Evolutionary conservation across 2,888 invertebrate genomes (phyloP), one percentile per base, ranked within the genome.

Genomic region (Zele albiditarsus): DNA sequence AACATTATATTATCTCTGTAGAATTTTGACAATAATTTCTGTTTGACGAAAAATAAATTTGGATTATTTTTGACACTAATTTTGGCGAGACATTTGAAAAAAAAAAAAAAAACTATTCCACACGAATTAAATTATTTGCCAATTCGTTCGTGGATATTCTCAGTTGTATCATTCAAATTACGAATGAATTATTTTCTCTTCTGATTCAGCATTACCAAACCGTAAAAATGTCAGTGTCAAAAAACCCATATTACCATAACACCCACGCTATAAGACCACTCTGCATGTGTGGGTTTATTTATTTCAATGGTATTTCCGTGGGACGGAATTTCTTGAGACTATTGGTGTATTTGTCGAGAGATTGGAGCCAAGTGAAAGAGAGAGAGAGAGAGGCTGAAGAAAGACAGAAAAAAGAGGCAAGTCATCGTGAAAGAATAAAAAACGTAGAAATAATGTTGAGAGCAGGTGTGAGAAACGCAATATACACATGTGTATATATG

Each of bases 261-360:
- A 42, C 75, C 70, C 63, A 63, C 73, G 74, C 71, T 62, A 60
- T 33, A 28, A 33, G 12, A 38, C 38, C 60, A 70, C 70, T 60
- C 38, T 28, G 58, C 42, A 70, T 70, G 70, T 70, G n/a, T 23
- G 27, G 71, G 77, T 73, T 77, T 77, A 79, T 79, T 79, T 79
- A 79, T 79, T 79, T 79, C 71, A 77, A 79, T 79, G 76, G 79
- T 76, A 76, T 75, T 75, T 77, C 57, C 60, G 63, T 69, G 77
- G 69, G 77, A 79, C 76, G 76, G 74, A 79, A 79, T 79, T 38
- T 79, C 74, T 62, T 58, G 67, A 74, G 78, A 73, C 71, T 70
- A 46, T 46, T 49, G 27, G 31, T 67, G 42, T 68, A 31, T 31
- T 68, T 46, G 31, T 16, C 49, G n/a, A 46, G 53, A 53, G 53